Conservation (phyloP, 35 echinoderm and acorn worm species). For the Strongylocentrotus purpuratus region DNA sequence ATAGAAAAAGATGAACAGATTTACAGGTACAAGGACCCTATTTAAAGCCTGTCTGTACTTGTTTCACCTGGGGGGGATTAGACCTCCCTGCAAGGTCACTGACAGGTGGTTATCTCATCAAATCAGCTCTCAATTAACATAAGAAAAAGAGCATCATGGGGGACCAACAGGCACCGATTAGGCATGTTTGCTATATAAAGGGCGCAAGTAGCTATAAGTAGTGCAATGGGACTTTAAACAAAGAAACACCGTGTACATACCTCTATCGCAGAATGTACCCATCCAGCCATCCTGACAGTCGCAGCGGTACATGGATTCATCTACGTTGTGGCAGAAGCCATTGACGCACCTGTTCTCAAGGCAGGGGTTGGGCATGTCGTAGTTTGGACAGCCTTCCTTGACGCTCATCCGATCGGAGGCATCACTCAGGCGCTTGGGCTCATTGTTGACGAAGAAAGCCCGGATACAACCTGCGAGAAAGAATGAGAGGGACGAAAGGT, state of each 20-base stretch:
- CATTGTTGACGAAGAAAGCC: constrained; percentile 63
- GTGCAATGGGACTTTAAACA: too few relatives aligned
- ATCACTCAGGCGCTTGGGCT: constrained; percentile 26
- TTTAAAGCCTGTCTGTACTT: too few relatives aligned
- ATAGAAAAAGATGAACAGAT: too few relatives aligned
- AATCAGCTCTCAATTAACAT: too few relatives aligned
- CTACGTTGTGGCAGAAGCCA: constrained; percentile 71
- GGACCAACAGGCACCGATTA: too few relatives aligned
- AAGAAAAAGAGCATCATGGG: too few relatives aligned
- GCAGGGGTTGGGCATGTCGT: constrained; percentile 85
- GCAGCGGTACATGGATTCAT: constrained; percentile 66
- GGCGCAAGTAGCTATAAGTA: too few relatives aligned
- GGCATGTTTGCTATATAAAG: too few relatives aligned
- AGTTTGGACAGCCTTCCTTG: constrained; percentile 62
- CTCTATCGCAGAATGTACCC: constrained; percentile 80
- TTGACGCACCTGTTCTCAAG: constrained; percentile 66
- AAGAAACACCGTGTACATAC: constrained; percentile 56
- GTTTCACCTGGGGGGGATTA: too few relatives aligned
- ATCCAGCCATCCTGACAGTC: constrained; percentile 98
- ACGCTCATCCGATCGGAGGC: constrained; percentile 31
- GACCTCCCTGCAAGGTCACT: too few relatives aligned
- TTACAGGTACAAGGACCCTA: too few relatives aligned
- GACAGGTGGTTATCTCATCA: too few relatives aligned
- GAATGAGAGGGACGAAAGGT: neutral
- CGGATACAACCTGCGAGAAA: constrained; percentile 78